Conservation (phyloP, 2,888 invertebrate species). For the Thera obeliscata region DNA sequence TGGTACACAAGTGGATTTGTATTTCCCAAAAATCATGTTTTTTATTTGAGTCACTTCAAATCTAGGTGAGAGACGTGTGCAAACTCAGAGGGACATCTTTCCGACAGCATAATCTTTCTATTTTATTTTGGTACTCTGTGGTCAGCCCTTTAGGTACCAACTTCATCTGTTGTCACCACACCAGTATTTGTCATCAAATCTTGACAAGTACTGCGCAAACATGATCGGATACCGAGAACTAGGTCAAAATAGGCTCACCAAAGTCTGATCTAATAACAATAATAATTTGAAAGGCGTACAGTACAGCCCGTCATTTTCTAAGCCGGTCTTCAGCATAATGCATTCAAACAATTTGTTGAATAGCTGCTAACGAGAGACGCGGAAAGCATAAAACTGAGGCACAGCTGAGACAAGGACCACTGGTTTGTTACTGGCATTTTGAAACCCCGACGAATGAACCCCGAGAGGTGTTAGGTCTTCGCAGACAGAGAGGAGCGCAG, state of each 20-base stretch:
- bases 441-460: too few relatives aligned
- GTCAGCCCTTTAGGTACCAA: too few relatives aligned
- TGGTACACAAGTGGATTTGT: too few relatives aligned
- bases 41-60: too few relatives aligned
- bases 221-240: background rate
- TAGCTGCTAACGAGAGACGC: conserved; percentile 27
- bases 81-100: too few relatives aligned
- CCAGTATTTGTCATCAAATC: background rate
- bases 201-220: conserved; percentile 1
- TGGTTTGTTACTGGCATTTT: background rate
- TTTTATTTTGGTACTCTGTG: too few relatives aligned
- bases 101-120: too few relatives aligned
- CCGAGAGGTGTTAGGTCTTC: too few relatives aligned
- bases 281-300: conserved; percentile 20
- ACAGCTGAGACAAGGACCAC: background rate
- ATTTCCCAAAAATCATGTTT: too few relatives aligned
- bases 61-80: too few relatives aligned
- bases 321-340: conserved; percentile 20
- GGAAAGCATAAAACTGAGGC: conserved; percentile 24
- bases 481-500: too few relatives aligned
- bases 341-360: conserved; percentile 29
- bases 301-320: conserved; percentile 13
- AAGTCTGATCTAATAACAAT: conserved; percentile 3
- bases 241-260: conserved; percentile 6
- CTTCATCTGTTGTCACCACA: background rate